Evolutionary conservation across 2,113 vertebrate species (phyloP), one percentile per base, ranked within the genome.

Genomic region (Nothocercus nigrocapillus): DNA sequence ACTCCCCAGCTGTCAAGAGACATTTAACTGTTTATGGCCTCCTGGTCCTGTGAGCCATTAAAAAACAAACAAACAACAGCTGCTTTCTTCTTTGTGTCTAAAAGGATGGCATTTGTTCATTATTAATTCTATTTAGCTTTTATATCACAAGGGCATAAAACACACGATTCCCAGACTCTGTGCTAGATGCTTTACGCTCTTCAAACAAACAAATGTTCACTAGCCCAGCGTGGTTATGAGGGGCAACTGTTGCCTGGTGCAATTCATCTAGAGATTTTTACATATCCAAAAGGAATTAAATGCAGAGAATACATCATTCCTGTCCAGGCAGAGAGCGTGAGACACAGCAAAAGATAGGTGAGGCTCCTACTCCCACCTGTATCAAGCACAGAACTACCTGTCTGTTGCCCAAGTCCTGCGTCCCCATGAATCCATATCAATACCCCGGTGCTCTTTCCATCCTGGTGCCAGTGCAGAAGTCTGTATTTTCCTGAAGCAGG

Each of bases 11-110:
- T 90, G 90, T 32, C 95, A 93, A 42, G 32, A 93, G 92, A 90
- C 86, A 80, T 95, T 93, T 95, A 94, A 94, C 93, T 96, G 87
- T 84, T 96, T 84, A 47, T 53, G 59, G 88, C 85, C 74, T 86
- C 88, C 69, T 54, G 82, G 11, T 91, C 77, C 81, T 88, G 62
- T 1, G 36, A 85, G 91, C 84, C 69, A 22, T 44, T 53, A 63
- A 68, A 78, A 84, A 90, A 1, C 88, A 82, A 96, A 66, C 89
- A 95, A 97, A 93, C 94, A 90, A 59, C 93, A 92, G 87, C 90
- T 91, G 90, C 92, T 96, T 67, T 82, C 56, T 44, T 72, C 88
- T 66, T 22, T 69, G 72, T n/a, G 19, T 45, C 30, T 73, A 68
- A 40, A 74, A 90, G 69, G 53, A 19, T 64, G 44, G 2, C 20